Percentiles rank a stretch among this genome's conserved stretches.
These are phyloP conservation scores for Dreissena rostriformis DNA, from an alignment of 1,140 invertebrate genomes.

Conservation along the genomic window DNA sequence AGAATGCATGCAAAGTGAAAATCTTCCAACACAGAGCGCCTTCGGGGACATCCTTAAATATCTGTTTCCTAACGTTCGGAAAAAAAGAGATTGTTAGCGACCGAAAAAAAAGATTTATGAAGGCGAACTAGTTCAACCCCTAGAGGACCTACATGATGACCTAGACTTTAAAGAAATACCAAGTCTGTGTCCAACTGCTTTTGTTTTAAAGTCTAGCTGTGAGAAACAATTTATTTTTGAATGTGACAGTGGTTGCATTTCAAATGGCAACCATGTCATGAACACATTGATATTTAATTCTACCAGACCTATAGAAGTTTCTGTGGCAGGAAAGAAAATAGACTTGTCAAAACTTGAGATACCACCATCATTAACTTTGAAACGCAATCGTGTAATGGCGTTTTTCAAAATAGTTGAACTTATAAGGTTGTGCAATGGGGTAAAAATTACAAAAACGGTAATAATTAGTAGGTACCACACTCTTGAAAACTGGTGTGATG, in stretches of 20 bases:
- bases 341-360: neutral
- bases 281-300: too few species aligned
- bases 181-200: neutral
- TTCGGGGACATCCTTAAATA: slow-evolving; percentile 1
- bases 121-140: neutral
- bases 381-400: neutral
- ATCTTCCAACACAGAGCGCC: neutral
- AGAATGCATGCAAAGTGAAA: neutral
- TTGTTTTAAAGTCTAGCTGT: neutral
- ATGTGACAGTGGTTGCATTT: neutral
- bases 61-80: slow-evolving; percentile 15
- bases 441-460: neutral
- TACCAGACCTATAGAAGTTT: neutral
- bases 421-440: slow-evolving; percentile 2
- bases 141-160: neutral
- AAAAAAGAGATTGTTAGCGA: neutral
- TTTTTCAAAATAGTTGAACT: neutral
- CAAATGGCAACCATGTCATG: too few species aligned
- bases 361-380: neutral
- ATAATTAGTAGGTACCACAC: neutral
- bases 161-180: neutral
- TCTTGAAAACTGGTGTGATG: neutral
- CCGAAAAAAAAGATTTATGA: slow-evolving; percentile 2
- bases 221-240: neutral
- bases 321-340: neutral